Evolutionary conservation across 2,797 vertebrate genomes (phyloP), one percentile per base, ranked within the genome.

Genomic region (Loriculus beryllinus): DNA sequence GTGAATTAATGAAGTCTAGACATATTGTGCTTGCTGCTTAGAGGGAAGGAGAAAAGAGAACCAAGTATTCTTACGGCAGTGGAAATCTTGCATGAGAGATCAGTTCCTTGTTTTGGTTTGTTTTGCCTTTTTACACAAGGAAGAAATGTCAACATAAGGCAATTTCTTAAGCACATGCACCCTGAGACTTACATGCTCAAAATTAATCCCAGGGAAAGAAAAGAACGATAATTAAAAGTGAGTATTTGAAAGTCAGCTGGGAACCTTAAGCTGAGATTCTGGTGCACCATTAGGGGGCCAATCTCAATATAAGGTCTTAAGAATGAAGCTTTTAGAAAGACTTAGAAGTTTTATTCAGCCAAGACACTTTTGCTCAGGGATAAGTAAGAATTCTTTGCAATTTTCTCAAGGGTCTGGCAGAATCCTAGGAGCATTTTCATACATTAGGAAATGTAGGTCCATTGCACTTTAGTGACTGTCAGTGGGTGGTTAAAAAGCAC

Each of bases 321-420:
- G 93, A 93, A 95, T 69, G 22, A 83, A 88, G 82, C 74, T 86
- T 86, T 95, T 67, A 89, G 65, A 92, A 93, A 88, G 62, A 76
- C 52, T 84, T 57, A 51, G 31, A 67, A 76, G 57, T 90, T 86
- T 90, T 75, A 90, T 91, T 96, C 72, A 90, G 59, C 39, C 3
- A 1, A 91, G 51, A 89, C 45, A 86, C 49, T 67, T 89, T 90
- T 88, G 76, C 40, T 76, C 42, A 49, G 84, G 80, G 89, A 74
- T 92, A 96, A 95, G 54, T 49, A 59, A 94, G 77, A 96, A 95
- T 96, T 94, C 89, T 63, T 95, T 70, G 87, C 96, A 94, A 88
- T 97, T 96, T 97, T 96, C 94, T 91, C 92, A 93, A 63, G 89
- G 33, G 42, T 84, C 47, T 59, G 72, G 47, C 67, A 90, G 93